Evolutionary conservation across 2,888 invertebrate species (phyloP), one percentile per base, ranked within the genome.

Genomic region (Sipha maydis): DNA sequence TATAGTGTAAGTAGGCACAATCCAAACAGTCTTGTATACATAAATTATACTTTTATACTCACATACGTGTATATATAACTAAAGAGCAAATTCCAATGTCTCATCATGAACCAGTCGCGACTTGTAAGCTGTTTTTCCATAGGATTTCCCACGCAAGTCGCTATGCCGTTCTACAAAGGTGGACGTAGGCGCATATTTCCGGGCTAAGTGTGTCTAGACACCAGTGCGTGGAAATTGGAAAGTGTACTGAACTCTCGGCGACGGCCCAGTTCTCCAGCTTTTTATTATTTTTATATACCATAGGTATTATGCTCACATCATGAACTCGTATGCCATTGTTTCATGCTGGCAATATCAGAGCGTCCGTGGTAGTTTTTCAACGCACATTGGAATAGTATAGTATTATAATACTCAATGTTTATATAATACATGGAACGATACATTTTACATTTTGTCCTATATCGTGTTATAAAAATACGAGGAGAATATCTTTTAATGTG

Each of bases 211-310:
- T 38, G 82, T 83, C 82, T 83, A 83, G 82, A 83, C 71, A 9
- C 19, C n/a, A 21, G n/a, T 34, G 31, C 31, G 67, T 38, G 75
- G n/a, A 38, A 73, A 56, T n/a, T 83, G 56, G n/a, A 38, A 73
- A 56, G 56, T 83, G 56, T 83, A 73, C 34, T n/a, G 83, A 83
- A 82, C 82, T 82, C 80, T 80, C 73, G 54, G 11, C 73, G n/a
- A 56, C 56, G 83, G 83, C 73, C 83, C 73, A 83, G 83, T 75
- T 83, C 73, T 34, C 31, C n/a, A 34, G 56, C 31, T 75, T 73
- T 83, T 73, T 19, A 34, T 83, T 54, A 61, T 61, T 61, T 17
- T 5, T 71, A 9, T 28, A 9, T 28, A n/a, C 34, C 34, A 71
- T 31, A 71, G 9, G 7, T 28, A 71, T 28, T 61, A 31, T 28